phyloP scores from a whole-genome alignment of 2,113 vertebrate species.

The Sinocyclocheilus rhinocerous region DNA sequence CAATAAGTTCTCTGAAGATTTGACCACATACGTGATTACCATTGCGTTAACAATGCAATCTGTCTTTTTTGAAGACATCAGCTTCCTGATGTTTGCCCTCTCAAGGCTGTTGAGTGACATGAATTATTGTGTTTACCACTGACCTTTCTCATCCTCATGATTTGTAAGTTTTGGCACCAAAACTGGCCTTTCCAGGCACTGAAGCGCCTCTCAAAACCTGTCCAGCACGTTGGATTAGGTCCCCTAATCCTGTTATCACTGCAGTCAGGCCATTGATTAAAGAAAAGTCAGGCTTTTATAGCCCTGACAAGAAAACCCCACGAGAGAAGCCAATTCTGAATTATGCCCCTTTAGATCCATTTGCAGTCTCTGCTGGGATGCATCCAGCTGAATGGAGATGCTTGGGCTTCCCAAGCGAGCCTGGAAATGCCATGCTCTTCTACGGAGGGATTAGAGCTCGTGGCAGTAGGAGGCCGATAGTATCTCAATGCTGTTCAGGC shows the following conservation, averaged over 20 bases:
- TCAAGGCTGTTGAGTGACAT: neutral
- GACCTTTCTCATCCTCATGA: neutral
- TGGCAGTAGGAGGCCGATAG: constrained; percentile 35
- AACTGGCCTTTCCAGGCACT: neutral
- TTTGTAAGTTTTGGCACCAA: neutral
- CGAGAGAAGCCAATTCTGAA: constrained; percentile 1
- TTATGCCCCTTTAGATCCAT: neutral
- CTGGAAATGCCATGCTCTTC: constrained; percentile 12
- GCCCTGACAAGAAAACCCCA: neutral
- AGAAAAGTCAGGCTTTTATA: neutral
- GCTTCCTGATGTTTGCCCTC: neutral
- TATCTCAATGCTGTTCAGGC: constrained; percentile 40
- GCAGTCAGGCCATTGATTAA: neutral
- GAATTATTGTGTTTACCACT: neutral
- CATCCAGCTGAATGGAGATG: neutral
- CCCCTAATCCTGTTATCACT: constrained; percentile 16
- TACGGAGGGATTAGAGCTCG: neutral
- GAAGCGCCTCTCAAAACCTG: neutral
- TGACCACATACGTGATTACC: neutral
- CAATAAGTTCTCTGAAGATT: too few species aligned
- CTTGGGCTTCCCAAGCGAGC: neutral
- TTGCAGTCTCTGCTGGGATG: constrained; percentile 1
- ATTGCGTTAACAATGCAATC: too few species aligned
- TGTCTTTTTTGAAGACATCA: neutral
- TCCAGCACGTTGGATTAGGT: neutral